Evolutionary conservation across 2,797 vertebrate species (phyloP).

Genomic region (Gobio occitaniae): DNA sequence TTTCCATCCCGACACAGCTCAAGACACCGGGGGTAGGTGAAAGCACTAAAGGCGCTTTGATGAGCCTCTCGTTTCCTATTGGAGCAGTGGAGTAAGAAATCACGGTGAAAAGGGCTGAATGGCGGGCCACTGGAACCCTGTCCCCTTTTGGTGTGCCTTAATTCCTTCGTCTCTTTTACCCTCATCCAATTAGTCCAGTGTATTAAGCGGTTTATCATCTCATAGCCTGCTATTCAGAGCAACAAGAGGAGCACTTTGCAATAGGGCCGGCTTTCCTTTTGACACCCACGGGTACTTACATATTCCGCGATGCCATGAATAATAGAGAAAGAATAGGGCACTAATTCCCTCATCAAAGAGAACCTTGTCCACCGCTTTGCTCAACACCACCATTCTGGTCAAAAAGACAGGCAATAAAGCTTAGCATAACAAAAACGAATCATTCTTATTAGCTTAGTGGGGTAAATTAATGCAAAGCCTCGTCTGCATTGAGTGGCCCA

Average conservation of each 20-base stretch:
- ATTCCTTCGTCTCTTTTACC: slow-evolving; percentile 99
- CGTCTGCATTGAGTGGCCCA: slow-evolving; percentile 91
- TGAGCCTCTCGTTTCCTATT: slow-evolving; percentile 86
- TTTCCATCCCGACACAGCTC: slow-evolving; percentile 63
- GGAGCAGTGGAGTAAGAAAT: slow-evolving; percentile 81
- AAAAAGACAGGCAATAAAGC: slow-evolving; percentile 99
- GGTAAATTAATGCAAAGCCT: slow-evolving; percentile 98
- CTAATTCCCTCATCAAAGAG: slow-evolving; percentile 99
- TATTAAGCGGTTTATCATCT: slow-evolving; percentile 99
- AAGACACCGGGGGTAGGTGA: slow-evolving; percentile 71
- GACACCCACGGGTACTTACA: slow-evolving; percentile 99
- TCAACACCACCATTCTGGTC: slow-evolving; percentile 96
- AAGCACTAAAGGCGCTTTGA: slow-evolving; percentile 87
- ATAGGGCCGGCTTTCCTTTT: slow-evolving; percentile 99
- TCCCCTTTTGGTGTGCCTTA: slow-evolving; percentile 93
- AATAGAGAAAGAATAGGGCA: slow-evolving; percentile 97
- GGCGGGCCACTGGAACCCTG: slow-evolving; percentile 91
- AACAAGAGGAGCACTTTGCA: slow-evolving; percentile 99
- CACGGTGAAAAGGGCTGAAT: slow-evolving; percentile 89
- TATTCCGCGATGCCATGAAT: slow-evolving; percentile 99
- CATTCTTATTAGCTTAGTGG: slow-evolving; percentile 99
- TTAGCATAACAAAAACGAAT: slow-evolving; percentile 98
- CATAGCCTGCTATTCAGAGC: slow-evolving; percentile 99
- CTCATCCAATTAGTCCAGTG: slow-evolving; percentile 99
- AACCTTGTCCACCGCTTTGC: slow-evolving; percentile 98